Evolutionary conservation across 2,888 invertebrate species (phyloP).

Genomic region (Clunio marinus): DNA sequence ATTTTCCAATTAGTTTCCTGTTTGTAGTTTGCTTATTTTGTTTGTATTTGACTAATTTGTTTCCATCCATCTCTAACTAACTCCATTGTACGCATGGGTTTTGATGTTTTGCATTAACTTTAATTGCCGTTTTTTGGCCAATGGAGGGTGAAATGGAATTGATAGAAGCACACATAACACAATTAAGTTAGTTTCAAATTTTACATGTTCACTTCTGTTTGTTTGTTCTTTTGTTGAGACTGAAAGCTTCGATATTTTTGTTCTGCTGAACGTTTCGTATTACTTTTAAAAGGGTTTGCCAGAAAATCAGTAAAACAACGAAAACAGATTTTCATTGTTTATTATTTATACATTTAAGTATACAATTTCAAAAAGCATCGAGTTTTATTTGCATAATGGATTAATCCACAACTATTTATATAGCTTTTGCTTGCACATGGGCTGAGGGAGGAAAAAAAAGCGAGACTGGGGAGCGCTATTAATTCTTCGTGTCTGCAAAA

Average conservation of each 20-base stretch:
- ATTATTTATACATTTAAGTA: neutral
- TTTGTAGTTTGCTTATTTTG: neutral
- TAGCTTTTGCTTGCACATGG: neutral
- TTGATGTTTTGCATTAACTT: constrained; percentile 30
- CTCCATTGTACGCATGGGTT: no score
- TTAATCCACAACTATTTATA: constrained; percentile 15
- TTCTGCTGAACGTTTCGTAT: neutral
- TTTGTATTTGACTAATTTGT: constrained; percentile 32
- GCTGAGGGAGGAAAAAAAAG: neutral
- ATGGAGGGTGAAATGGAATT: neutral
- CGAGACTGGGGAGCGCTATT: neutral
- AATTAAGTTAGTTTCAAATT: neutral
- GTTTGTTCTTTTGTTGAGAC: no score
- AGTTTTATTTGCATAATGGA: constrained; percentile 30
- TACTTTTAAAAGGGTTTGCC: neutral
- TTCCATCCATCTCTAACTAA: constrained; percentile 9
- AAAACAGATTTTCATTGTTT: constrained; percentile 9
- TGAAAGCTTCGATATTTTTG: constrained; percentile 7
- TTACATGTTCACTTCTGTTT: constrained; percentile 14
- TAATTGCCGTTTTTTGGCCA: constrained; percentile 20
- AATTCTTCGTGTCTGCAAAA: constrained; percentile 23
- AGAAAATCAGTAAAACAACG: neutral
- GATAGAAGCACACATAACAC: neutral
- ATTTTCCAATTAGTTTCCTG: neutral
- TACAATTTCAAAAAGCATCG: neutral